phyloP scores from a whole-genome alignment of 2,888 invertebrate species.

The Pseudococcus longispinus region DNA sequence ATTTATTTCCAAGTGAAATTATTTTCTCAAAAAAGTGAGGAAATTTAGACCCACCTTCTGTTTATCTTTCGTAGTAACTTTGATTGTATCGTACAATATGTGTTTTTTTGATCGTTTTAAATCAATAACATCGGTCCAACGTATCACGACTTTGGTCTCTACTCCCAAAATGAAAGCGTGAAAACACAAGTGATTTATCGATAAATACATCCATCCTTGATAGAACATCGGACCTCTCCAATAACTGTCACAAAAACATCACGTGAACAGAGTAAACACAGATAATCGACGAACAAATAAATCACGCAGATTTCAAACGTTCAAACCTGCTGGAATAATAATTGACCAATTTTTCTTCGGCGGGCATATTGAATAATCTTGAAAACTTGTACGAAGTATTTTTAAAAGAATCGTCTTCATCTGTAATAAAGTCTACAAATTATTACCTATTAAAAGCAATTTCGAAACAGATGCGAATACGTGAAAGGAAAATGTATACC shows the following conservation, averaged over 20 bases:
- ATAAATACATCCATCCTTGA: slow-evolving; percentile 75
- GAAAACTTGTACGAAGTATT: slow-evolving; percentile 80
- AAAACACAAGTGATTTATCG: slow-evolving; percentile 94
- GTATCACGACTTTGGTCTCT: slow-evolving; percentile 84
- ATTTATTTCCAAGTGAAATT: not conserved
- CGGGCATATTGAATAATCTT: slow-evolving; percentile 86
- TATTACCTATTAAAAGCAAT: not conserved
- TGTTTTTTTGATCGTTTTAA: slow-evolving; percentile 78
- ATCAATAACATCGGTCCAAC: slow-evolving; percentile 89
- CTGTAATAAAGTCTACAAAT: slow-evolving; percentile 2
- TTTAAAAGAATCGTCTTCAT: slow-evolving; percentile 58
- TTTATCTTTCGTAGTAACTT: slow-evolving; percentile 83
- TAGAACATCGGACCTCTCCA: slow-evolving; percentile 81
- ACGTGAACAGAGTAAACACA: slow-evolving; percentile 2
- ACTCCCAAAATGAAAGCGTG: slow-evolving; percentile 92
- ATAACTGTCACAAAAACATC: slow-evolving; percentile 69
- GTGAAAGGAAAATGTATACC: not conserved
- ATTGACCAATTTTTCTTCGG: slow-evolving; percentile 94
- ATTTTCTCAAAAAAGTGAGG: slow-evolving; percentile 2
- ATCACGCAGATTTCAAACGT: slow-evolving; percentile 65
- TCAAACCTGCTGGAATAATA: slow-evolving; percentile 89
- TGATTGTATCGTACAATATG: slow-evolving; percentile 85
- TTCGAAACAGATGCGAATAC: not conserved
- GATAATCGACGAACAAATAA: not conserved
- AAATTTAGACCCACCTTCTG: slow-evolving; percentile 63